Evolutionary conservation across 2,797 vertebrate species (phyloP).

Genomic region (Austrolebias charrua): DNA sequence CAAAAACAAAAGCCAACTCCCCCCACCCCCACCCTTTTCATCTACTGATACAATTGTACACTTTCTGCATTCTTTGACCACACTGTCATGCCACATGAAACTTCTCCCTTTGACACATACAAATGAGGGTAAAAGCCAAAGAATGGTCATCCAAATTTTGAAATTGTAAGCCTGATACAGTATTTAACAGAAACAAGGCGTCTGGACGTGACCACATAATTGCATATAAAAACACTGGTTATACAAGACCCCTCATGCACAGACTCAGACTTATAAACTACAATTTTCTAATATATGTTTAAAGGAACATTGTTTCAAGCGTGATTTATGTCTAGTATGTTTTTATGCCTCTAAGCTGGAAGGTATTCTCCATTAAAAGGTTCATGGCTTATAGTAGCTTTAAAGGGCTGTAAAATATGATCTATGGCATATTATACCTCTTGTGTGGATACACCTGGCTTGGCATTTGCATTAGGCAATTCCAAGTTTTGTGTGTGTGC

Average conservation of each 20-base stretch:
- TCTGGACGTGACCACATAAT: slow-evolving; percentile 46
- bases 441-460: slow-evolving; percentile 62
- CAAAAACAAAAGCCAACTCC: slow-evolving; percentile 45
- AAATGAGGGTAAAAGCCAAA: slow-evolving; percentile 35
- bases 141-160: slow-evolving; percentile 33
- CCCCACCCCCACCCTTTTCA: slow-evolving; percentile 26
- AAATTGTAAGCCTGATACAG: slow-evolving; percentile 29
- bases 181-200: slow-evolving; percentile 48
- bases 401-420: slow-evolving; percentile 53
- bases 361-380: slow-evolving; percentile 57
- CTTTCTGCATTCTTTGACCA: slow-evolving; percentile 61
- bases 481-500: slow-evolving; percentile 13
- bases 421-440: slow-evolving; percentile 35
- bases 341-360: slow-evolving; percentile 47
- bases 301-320: slow-evolving; percentile 62
- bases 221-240: slow-evolving; percentile 42
- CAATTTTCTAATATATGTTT: slow-evolving; percentile 60
- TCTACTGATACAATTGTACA: slow-evolving; percentile 43
- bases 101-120: slow-evolving; percentile 39
- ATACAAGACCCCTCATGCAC: slow-evolving; percentile 47
- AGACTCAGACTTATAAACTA: slow-evolving; percentile 60
- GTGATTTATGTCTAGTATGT: slow-evolving; percentile 54
- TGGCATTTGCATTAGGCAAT: slow-evolving; percentile 29
- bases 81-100: slow-evolving; percentile 50
- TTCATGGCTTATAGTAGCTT: slow-evolving; percentile 57